These are phyloP conservation scores for Heliconius eleuchia DNA, from an alignment of 1,140 invertebrate species.

Conservation along the genomic window DNA sequence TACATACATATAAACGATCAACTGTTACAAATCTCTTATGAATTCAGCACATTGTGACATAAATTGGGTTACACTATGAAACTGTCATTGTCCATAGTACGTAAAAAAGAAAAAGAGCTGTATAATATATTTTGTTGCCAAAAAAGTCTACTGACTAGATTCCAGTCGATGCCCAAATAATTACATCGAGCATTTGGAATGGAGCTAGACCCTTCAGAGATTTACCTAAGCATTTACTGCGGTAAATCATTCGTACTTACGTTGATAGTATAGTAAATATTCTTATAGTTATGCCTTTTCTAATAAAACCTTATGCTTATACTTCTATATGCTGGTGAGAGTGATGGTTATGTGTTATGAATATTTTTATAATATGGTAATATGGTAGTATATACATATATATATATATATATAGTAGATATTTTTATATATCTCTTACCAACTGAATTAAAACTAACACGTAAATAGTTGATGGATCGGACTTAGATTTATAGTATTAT, in stretches of 20 bases:
- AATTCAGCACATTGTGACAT: neutral
- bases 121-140: constrained; percentile 1
- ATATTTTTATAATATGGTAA: no score
- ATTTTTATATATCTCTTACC: no score
- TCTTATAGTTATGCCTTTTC: neutral
- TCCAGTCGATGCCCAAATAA: constrained; percentile 4
- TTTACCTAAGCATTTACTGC: neutral
- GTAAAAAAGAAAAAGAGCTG: constrained; percentile 4
- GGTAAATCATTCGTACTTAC: neutral
- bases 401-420: no score
- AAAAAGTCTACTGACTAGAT: constrained; percentile 5
- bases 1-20: neutral
- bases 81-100: neutral
- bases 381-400: no score
- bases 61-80: constrained; percentile 4
- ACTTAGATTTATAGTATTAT: neutral
- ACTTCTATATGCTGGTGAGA: no score
- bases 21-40: neutral
- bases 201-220: neutral
- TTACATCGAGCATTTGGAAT: neutral
- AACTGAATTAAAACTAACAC: no score
- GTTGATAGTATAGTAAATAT: neutral
- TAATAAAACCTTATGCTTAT: neutral
- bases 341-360: no score
- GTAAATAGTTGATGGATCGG: no score